Evolutionary conservation across 2,888 invertebrate species (phyloP), one percentile per base, ranked within the genome.

Genomic region (Rhingia campestris): DNA sequence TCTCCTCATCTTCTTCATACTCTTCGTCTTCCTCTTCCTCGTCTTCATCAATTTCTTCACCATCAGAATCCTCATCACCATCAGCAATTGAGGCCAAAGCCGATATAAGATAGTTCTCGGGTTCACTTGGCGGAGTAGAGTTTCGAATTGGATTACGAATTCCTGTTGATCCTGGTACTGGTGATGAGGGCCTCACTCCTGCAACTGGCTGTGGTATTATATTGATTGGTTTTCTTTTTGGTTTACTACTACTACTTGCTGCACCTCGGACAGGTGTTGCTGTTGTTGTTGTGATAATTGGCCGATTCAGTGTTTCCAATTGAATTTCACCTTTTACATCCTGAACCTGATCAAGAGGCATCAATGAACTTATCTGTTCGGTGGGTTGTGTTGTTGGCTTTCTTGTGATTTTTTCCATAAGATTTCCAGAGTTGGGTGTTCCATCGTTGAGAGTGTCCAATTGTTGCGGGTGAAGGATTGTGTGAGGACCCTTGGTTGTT

Each of bases 101-200:
- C 35, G 77, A 77, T 69, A 73, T 77, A 7, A 82, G 63, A 82
- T 69, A 73, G 39, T 58, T 79, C 51, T 82, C 73, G 12, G 73
- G 22, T 56, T 76, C 54, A 45, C 43, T 43, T 32, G 59, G n/a
- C 39, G 32, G 37, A 35, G 22, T 6, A 30, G 72, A 2, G 7
- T 51, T 58, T 22, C 6, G 49, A 33, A 41, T 54, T 49, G 56
- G 51, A 54, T 73, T 56, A 53, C 32, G 61, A 22, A 67, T 35
- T 51, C 51, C 43, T 14, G 64, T n/a, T 6, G 70, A 12, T 59
- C 59, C 54, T n/a, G 33, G 4, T 41, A 41, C 32, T 6, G 43
- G 10, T 49, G 53, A 54, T 61, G 64, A 39, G 5, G 51, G 69
- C 37, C 58, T 58, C 14, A 35, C 49, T 56, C 54, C 72, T 53